phyloP scores from a whole-genome alignment of 2,888 invertebrate species.

The Hyppa rectilinea region DNA sequence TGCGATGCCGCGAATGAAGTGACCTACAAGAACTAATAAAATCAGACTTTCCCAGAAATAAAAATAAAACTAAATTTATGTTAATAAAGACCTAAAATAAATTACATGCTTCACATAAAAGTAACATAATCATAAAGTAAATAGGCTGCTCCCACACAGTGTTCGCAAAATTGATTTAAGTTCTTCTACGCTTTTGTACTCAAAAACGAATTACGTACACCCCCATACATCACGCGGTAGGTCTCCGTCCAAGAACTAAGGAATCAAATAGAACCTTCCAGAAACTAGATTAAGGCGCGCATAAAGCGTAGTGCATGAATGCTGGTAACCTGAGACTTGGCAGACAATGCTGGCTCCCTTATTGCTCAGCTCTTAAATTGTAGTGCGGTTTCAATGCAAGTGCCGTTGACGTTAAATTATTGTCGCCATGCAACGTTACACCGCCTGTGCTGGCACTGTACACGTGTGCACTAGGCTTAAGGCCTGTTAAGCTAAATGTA shows the following conservation, averaged over 20 bases:
- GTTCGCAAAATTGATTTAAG: conserved; percentile 50
- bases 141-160: conserved; percentile 38
- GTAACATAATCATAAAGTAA: conserved; percentile 38
- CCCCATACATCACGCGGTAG: conserved; percentile 71
- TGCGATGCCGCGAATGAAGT: not conserved
- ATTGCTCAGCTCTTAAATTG: conserved; percentile 90
- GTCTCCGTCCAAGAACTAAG: conserved; percentile 63
- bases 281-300: conserved; percentile 78
- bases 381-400: conserved; percentile 89
- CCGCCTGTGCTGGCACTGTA: conserved; percentile 77
- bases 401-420: conserved; percentile 89
- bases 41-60: not conserved
- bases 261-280: conserved; percentile 70
- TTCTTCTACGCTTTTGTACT: conserved; percentile 44
- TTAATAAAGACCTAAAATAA: conserved; percentile 26
- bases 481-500: conserved; percentile 74
- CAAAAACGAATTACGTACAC: conserved; percentile 55
- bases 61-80: not conserved
- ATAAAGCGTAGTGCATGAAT: conserved; percentile 82
- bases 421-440: conserved; percentile 86
- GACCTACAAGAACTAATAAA: not conserved
- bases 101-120: conserved; percentile 17
- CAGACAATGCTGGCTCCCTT: conserved; percentile 88
- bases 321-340: conserved; percentile 86
- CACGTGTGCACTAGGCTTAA: conserved; percentile 86